Percentiles rank a stretch among this genome's conserved stretches.
These are phyloP conservation scores for Rhinogobio ventralis DNA, from an alignment of 2,797 vertebrate genomes.

Conservation along the genomic window DNA sequence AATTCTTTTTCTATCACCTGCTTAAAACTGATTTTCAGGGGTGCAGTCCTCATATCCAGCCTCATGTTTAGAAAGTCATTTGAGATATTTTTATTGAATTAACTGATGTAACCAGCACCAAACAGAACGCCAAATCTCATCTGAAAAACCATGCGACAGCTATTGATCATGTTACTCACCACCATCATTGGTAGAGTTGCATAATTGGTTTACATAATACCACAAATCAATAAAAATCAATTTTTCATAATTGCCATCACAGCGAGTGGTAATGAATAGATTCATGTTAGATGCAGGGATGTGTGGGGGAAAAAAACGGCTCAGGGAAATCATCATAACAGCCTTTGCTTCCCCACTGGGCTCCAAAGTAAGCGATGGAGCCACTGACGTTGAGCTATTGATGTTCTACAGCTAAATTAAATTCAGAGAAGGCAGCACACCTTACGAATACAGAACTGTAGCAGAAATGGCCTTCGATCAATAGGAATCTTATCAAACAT, in stretches of 20 bases:
- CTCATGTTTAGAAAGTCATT: background rate
- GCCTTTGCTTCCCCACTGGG: conserved; percentile 15
- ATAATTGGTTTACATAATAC: conserved; percentile 42
- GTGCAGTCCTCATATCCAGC: background rate
- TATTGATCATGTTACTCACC: conserved; percentile 32
- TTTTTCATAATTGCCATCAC: conserved; percentile 37
- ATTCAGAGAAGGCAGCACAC: conserved; percentile 25
- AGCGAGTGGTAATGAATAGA: conserved; percentile 35
- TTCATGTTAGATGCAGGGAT: conserved; percentile 18
- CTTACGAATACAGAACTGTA: conserved; percentile 30
- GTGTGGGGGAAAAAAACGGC: background rate
- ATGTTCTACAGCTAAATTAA: conserved; percentile 41
- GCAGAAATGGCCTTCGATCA: conserved; percentile 38
- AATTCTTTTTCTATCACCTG: background rate
- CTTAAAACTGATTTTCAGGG: conserved; percentile 5
- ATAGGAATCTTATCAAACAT: conserved; percentile 47
- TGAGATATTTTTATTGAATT: background rate
- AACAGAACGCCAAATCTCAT: conserved; percentile 8
- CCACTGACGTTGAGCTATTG: conserved; percentile 31
- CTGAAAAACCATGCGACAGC: conserved; percentile 31
- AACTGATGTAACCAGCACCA: background rate
- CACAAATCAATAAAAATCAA: conserved; percentile 7
- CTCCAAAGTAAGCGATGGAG: conserved; percentile 28
- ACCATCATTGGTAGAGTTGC: conserved; percentile 20
- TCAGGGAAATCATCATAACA: conserved; percentile 31